Base-by-base conservation (phyloP, 64 coral and sea anemone species). In the Porites lutea region DNA sequence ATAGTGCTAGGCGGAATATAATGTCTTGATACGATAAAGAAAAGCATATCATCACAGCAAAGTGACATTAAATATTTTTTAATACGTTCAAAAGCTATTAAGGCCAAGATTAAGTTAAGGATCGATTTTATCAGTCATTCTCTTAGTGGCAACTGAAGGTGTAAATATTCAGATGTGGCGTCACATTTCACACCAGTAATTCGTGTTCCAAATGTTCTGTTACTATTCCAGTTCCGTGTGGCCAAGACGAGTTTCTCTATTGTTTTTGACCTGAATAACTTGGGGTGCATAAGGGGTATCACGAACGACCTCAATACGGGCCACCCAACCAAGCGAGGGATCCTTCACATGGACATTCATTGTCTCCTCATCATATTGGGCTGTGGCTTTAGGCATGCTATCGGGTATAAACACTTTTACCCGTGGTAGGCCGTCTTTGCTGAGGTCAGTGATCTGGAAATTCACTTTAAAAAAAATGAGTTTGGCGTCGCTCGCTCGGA, bases 241-340 rank as follows among this genome's bases (percentile, higher is more conserved):
- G 15, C 2, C 6, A 19, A 67, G 15, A 67, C 65, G 65, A n/a
- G 65, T 67, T 67, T 67, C 65, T 67, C 18, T 14, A 15, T n/a
- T 2, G 21, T 67, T 1, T 67, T 67, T 67, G 65, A 67, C 65
- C 65, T 67, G 65, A 67, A 19, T 19, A 14, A 67, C 2, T 19
- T 67, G 65, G 15, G 65, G 65, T n/a, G 15, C 65, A 67, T 19
- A 67, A 2, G 65, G 65, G 21, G 21, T 14, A 67, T 67, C 4
- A 67, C 65, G 65, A 14, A 67, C 21, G 65, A 67, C 15, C 65
- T 19, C 7, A 67, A 67, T 67, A 67, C 65, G 65, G 15, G 13
- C 65, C 21, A 67, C 65, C 65, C 65, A 67, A 67, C 65, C 65
- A n/a, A 67, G 65, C 65, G 65, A 67, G 15, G 65, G 65, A 67